Percentiles rank a stretch among this genome's conserved stretches.
phyloP scores from a whole-genome alignment of 2,888 invertebrate genomes.

The Drosophila anceps region DNA sequence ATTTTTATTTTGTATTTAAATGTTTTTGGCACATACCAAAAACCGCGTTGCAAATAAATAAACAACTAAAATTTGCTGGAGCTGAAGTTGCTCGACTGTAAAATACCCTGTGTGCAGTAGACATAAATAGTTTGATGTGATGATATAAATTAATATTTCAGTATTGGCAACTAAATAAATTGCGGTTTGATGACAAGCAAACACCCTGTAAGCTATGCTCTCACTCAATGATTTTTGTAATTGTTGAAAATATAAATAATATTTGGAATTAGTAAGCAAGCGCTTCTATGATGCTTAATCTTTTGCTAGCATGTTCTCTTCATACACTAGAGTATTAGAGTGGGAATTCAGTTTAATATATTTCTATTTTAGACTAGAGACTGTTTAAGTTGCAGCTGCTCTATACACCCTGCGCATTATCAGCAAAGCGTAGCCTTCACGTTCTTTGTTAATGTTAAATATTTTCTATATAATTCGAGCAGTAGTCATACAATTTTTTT shows the following conservation, averaged over 20 bases:
- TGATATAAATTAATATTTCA: not conserved
- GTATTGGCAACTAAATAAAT: not conserved
- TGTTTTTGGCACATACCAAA: slow-evolving; percentile 55
- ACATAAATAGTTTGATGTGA: not conserved
- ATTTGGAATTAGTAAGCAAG: too few relatives aligned
- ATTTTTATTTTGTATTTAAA: slow-evolving; percentile 24
- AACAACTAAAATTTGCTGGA: not conserved
- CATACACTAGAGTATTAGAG: too few relatives aligned
- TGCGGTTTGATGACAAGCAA: not conserved
- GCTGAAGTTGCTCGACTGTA: not conserved
- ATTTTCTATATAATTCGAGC: not conserved
- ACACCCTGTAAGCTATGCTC: not conserved
- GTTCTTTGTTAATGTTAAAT: not conserved
- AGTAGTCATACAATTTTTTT: not conserved
- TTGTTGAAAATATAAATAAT: not conserved
- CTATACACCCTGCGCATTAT: not conserved
- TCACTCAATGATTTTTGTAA: not conserved
- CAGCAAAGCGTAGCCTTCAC: not conserved
- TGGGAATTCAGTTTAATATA: too few relatives aligned
- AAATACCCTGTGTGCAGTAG: not conserved
- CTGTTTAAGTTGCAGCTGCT: too few relatives aligned
- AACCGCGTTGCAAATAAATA: slow-evolving; percentile 47
- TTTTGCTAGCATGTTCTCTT: too few relatives aligned
- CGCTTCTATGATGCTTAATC: too few relatives aligned
- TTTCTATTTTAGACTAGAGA: too few relatives aligned